Evolutionary conservation across 1,140 invertebrate species (phyloP).

Genomic region (Neodiprion virginianus): DNA sequence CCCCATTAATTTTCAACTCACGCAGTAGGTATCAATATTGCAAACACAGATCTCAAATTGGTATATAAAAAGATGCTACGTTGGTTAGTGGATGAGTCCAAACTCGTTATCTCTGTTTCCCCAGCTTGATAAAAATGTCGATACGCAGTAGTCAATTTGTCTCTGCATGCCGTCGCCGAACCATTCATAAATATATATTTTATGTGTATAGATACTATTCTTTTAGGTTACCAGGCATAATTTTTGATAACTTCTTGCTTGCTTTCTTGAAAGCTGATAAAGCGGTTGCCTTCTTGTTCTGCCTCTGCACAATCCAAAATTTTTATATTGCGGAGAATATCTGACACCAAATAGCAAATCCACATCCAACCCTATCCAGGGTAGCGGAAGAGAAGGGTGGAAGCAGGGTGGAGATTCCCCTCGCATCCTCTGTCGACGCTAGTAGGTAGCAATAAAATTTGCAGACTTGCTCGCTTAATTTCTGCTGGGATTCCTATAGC

Average conservation of each 20-base stretch:
- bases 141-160: too few relatives aligned
- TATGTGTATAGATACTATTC: background rate
- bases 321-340: background rate
- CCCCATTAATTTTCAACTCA: background rate
- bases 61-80: background rate
- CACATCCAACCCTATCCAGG: too few relatives aligned
- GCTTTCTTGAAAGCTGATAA: background rate
- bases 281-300: background rate
- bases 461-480: too few relatives aligned
- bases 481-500: background rate
- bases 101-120: too few relatives aligned
- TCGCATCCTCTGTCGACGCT: too few relatives aligned
- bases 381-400: too few relatives aligned
- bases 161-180: background rate
- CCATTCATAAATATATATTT: background rate
- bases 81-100: too few relatives aligned
- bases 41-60: background rate
- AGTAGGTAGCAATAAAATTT: too few relatives aligned
- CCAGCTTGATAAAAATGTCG: too few relatives aligned
- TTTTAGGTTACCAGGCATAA: slow-evolving; percentile 2
- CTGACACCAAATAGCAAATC: too few relatives aligned
- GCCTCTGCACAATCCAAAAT: background rate
- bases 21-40: background rate
- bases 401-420: too few relatives aligned
- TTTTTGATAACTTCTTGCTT: background rate